These are phyloP conservation scores for Agrochola lota DNA, from an alignment of 2,888 invertebrate species.

Conservation along the genomic window DNA sequence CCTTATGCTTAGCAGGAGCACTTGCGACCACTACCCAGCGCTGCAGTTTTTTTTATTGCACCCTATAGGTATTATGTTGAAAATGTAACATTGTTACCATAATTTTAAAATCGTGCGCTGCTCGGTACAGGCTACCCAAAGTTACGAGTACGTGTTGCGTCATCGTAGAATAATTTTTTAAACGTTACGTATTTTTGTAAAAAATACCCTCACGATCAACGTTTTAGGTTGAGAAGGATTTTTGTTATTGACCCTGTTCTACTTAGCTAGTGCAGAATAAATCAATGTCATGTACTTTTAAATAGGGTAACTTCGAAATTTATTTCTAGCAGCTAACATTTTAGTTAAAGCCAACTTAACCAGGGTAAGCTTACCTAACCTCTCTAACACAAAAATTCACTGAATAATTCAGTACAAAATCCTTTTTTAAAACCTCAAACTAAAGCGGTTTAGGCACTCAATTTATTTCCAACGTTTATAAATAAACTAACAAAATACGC, in stretches of 20 bases:
- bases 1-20: not conserved
- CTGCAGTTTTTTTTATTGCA: not conserved
- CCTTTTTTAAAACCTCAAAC: slow-evolving; percentile 61
- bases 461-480: slow-evolving; percentile 65
- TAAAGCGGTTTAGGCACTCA: slow-evolving; percentile 63
- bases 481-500: slow-evolving; percentile 67
- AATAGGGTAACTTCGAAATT: not conserved
- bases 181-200: slow-evolving; percentile 42
- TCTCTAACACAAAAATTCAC: slow-evolving; percentile 52
- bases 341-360: slow-evolving; percentile 45
- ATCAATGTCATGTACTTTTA: slow-evolving; percentile 25
- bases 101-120: slow-evolving; percentile 39
- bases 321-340: not conserved
- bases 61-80: not conserved
- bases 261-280: slow-evolving; percentile 26
- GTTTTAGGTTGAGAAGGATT: slow-evolving; percentile 35
- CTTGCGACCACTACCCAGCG: not conserved
- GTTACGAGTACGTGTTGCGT: slow-evolving; percentile 52
- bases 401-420: slow-evolving; percentile 60
- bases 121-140: slow-evolving; percentile 25
- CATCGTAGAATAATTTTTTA: slow-evolving; percentile 59
- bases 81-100: slow-evolving; percentile 16
- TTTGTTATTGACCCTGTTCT: slow-evolving; percentile 37
- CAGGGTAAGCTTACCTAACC: slow-evolving; percentile 28
- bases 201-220: slow-evolving; percentile 34